Conservation (phyloP, 2,797 vertebrate species). For the Zalophus californianus region DNA sequence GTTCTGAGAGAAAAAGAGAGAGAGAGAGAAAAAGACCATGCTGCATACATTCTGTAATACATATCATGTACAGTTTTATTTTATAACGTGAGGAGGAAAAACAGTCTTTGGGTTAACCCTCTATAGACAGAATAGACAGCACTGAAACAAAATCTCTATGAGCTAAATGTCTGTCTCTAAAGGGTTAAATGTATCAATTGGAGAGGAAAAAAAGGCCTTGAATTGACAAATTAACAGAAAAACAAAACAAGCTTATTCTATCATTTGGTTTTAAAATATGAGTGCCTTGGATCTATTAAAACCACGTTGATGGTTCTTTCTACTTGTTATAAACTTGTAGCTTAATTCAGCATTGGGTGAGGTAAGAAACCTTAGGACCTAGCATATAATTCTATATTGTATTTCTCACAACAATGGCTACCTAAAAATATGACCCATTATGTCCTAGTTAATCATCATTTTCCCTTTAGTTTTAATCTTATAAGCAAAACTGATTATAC, state of each 20-base stretch:
- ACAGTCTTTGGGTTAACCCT: conserved; percentile 93
- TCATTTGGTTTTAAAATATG: conserved; percentile 94
- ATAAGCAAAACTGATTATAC: conserved; percentile 81
- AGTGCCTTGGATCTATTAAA: conserved; percentile 98
- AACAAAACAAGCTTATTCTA: conserved; percentile 91
- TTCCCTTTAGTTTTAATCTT: conserved; percentile 89
- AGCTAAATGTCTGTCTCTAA: conserved; percentile 91
- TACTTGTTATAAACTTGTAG: conserved; percentile 93
- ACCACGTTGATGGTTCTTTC: conserved; percentile 94
- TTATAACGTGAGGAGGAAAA: conserved; percentile 95
- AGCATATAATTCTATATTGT: conserved; percentile 90
- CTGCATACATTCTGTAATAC: conserved; percentile 99
- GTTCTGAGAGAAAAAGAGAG: conserved; percentile 90
- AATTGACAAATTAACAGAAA: conserved; percentile 87
- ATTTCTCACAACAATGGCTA: conserved; percentile 91
- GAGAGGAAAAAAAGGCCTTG: conserved; percentile 92
- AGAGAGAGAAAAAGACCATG: conserved; percentile 90
- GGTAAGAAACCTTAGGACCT: conserved; percentile 89
- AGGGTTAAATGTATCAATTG: conserved; percentile 91
- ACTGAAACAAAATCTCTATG: conserved; percentile 90
- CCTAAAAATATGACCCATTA: conserved; percentile 90
- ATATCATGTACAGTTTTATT: conserved; percentile 99
- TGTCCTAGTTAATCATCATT: conserved; percentile 95
- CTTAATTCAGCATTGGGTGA: conserved; percentile 89
- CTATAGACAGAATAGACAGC: conserved; percentile 93